Evolutionary conservation across 1,140 invertebrate species (phyloP), one percentile per base, ranked within the genome.

Genomic region (Littorina saxatilis): DNA sequence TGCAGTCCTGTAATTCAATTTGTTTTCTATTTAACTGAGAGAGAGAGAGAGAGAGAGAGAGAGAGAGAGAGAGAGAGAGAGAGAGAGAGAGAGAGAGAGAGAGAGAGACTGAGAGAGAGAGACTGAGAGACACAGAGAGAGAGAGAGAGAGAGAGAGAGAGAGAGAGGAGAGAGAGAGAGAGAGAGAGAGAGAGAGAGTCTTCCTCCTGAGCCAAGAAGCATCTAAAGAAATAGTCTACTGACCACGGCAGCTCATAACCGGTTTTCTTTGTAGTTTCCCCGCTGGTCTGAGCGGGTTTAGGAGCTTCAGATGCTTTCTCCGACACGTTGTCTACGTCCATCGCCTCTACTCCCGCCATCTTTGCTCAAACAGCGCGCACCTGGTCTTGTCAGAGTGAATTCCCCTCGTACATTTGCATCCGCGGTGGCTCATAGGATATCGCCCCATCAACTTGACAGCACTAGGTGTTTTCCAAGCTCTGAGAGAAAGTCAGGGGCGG

Each of bases 191-290:
- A 37, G 27, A 9, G 27, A 61, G 3, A 4, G n/a, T n/a, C n/a
- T n/a, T n/a, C n/a, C n/a, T n/a, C n/a, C n/a, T 32, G 3, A 35
- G 17, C 32, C 15, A 55, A 15, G 5, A 29, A 11, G 35, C 4
- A 61, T 63, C 11, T 27, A 39, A 27, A 47, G 40, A 39, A 35
- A 79, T 55, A 4, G 39, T 32, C 17, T 15, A 39, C 29, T 29
- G 17, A 87, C 86, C 86, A 87, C 23, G 86, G 86, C 39, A 78
- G 17, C 80, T 87, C 86, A 80, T 82, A 85, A 35, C 68, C 61
- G 1, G 35, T 50, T 4, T 37, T 70, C 52, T 82, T 85, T 17
- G 66, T 47, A 43, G 35, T 78, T 66, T 78, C 76, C 29, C 15
- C 58, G 1, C 35, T 20, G 13, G 55, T 17, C 55, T 80, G 47